Base-by-base conservation (phyloP, 2,797 vertebrate genomes). In the Mallotus villosus region DNA sequence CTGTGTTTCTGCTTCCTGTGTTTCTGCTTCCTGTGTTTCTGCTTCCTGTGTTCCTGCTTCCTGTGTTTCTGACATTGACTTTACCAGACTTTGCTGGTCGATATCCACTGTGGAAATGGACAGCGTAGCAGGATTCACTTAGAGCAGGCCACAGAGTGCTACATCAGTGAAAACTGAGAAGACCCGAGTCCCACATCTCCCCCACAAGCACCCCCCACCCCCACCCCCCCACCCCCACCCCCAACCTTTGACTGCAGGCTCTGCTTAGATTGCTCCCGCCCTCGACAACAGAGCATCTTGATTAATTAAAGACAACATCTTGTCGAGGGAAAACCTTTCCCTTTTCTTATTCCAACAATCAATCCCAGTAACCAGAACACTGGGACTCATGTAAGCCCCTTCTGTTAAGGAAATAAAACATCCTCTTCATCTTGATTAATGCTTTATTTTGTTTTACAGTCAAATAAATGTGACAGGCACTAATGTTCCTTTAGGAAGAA, bases 81-180 rank as follows among this genome's bases (percentile, higher is more conserved):
- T 32, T 76, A 78, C 80, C 81, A 84, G 77, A 72, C 75, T 67
- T 68, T 4, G 68, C 49, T 41, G 74, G 82, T 90, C 86, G 79
- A 88, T 85, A 14, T 75, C 61, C 62, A 51, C 71, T 32, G 77
- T 78, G 74, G 78, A 87, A 85, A 71, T 74, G 78, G 62, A 84
- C 72, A 81, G 74, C 59, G 62, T 76, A 76, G 85, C 79, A 84
- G 87, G 81, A 83, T 80, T 81, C 62, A 61, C 32, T 53, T 72
- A 12, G 78, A 75, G 59, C 61, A n/a, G 69, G 77, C 24, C 22
- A 66, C 71, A 77, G 83, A 90, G 70, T 85, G 91, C 88, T 85
- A 75, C 80, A 86, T 90, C 87, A 86, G 88, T 90, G 89, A 90
- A 92, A 92, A 86, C 66, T 12, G 84, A 91, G 88, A 81, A 27